These are phyloP conservation scores for Stenchaetothrips biformis DNA, from an alignment of 2,888 invertebrate species.

Conservation along the genomic window DNA sequence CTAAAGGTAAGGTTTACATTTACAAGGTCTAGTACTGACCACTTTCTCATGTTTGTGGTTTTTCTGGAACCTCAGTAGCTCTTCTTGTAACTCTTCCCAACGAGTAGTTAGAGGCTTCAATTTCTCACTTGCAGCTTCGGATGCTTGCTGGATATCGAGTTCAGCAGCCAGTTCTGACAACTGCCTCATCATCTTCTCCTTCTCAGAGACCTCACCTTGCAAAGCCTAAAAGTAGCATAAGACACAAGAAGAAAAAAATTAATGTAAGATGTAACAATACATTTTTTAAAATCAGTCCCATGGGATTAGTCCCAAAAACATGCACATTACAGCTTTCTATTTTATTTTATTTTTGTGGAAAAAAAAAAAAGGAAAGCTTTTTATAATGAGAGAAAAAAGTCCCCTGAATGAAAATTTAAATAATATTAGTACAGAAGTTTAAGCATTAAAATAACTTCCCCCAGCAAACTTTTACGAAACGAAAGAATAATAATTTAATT, in stretches of 20 bases:
- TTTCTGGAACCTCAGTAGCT: background rate
- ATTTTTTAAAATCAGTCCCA: background rate
- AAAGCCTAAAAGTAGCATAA: conserved; percentile 19
- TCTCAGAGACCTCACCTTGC: conserved; percentile 25
- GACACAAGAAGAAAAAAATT: background rate
- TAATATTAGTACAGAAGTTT: background rate
- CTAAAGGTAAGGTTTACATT: background rate
- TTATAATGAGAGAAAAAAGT: background rate
- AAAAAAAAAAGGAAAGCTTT: background rate
- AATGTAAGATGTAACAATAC: background rate
- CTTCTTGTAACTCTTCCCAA: background rate
- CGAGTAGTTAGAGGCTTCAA: background rate
- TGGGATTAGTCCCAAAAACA: background rate
- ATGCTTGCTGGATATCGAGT: conserved; percentile 29
- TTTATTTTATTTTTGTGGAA: background rate
- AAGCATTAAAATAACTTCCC: background rate
- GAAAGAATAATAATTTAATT: background rate
- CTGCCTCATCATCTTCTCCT: conserved; percentile 15
- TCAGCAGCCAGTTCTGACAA: conserved; percentile 30
- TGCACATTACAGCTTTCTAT: background rate
- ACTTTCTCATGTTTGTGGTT: conserved; percentile 12
- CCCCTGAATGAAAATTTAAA: background rate
- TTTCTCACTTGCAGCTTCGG: background rate
- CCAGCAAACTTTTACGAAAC: background rate
- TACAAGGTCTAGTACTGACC: background rate